Conservation (phyloP, 2,113 vertebrate genomes). For the Phyllostomus discolor region DNA sequence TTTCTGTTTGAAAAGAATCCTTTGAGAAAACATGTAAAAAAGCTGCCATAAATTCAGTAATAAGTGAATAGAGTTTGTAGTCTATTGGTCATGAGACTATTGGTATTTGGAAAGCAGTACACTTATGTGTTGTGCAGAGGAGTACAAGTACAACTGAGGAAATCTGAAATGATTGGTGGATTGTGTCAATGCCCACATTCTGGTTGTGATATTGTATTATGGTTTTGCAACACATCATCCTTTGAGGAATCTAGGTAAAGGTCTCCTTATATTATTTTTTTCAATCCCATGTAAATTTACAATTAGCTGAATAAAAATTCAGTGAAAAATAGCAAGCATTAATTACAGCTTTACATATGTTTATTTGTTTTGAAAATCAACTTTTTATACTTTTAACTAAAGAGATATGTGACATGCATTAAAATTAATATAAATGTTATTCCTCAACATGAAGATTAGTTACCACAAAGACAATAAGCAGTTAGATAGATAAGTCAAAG, state of each 20-base stretch:
- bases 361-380: conserved; percentile 3
- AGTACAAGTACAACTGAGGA: not conserved
- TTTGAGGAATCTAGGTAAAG: not conserved
- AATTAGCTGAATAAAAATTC: not conserved
- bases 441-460: not conserved
- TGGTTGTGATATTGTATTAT: not conserved
- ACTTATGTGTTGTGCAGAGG: not conserved
- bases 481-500: not conserved
- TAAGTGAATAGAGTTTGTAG: not conserved
- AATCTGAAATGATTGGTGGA: rapidly evolving
- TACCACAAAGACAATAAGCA: not conserved
- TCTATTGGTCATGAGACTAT: not conserved
- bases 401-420: not conserved
- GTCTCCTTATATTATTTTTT: not conserved
- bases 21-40: not conserved
- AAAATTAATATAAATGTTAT: not conserved
- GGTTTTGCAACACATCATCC: not conserved
- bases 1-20: not conserved
- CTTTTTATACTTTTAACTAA: not conserved
- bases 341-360: not conserved
- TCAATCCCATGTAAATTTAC: too few relatives aligned
- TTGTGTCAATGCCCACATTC: rapidly evolving
- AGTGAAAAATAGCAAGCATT: not conserved
- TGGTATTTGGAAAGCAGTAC: not conserved
- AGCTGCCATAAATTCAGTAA: not conserved